A percentile compares a stretch with the other conserved stretches of the same genome.
Evolutionary conservation across 2,113 vertebrate genomes (phyloP).

Genomic region (Orientallactaga bullata): DNA sequence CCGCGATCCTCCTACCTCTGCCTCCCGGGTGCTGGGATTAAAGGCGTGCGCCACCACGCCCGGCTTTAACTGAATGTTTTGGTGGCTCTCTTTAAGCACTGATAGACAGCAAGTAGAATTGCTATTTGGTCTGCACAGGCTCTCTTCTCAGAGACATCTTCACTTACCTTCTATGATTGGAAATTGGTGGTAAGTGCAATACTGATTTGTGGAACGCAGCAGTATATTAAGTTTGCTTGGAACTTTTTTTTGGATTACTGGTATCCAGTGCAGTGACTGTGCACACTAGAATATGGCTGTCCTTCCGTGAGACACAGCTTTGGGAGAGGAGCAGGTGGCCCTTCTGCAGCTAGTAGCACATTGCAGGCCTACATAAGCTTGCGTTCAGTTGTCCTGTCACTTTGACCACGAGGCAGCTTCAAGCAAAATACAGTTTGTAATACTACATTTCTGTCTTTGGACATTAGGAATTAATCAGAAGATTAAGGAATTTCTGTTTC

Average conservation of each 20-base stretch:
- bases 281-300: background rate
- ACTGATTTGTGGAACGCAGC: background rate
- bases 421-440: conserved; percentile 22
- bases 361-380: background rate
- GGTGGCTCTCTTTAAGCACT: background rate
- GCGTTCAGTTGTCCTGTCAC: background rate
- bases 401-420: background rate
- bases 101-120: background rate
- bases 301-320: background rate
- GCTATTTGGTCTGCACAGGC: background rate
- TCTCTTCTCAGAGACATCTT: background rate
- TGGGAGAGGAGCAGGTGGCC: background rate
- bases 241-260: conserved; percentile 58
- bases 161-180: conserved; percentile 34
- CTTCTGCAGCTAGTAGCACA: background rate
- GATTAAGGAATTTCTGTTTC: conserved; percentile 7
- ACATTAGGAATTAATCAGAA: conserved; percentile 30
- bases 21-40: too few species aligned
- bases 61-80: background rate
- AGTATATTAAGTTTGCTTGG: conserved; percentile 29
- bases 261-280: background rate
- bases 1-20: too few species aligned
- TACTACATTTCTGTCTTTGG: background rate
- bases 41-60: too few species aligned
- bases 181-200: conserved; percentile 10